phyloP scores from a whole-genome alignment of 1,140 invertebrate genomes.

The Drosophila mayri region DNA sequence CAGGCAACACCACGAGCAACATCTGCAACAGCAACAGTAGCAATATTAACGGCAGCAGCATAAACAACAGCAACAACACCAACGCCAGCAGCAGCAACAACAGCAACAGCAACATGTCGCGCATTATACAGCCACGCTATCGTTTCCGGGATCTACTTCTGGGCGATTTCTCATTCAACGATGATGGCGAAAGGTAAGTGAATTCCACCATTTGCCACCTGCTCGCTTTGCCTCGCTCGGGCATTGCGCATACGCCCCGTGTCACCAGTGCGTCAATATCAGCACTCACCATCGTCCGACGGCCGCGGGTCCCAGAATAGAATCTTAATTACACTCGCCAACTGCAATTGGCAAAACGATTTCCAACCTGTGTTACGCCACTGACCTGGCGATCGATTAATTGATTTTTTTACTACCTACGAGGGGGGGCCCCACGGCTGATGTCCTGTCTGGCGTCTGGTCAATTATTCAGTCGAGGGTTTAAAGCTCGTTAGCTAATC shows the following conservation, averaged over 20 bases:
- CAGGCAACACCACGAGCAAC: constrained; percentile 31
- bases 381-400: constrained; percentile 59
- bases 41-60: constrained; percentile 18
- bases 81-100: constrained; percentile 24
- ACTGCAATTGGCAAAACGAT: constrained; percentile 53
- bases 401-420: constrained; percentile 54
- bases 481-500: constrained; percentile 38
- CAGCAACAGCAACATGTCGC: constrained; percentile 72
- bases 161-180: constrained; percentile 91
- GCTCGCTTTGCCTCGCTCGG: neutral
- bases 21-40: constrained; percentile 36
- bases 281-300: neutral
- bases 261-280: constrained; percentile 17
- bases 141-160: constrained; percentile 91
- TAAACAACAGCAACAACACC: constrained; percentile 19
- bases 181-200: constrained; percentile 87
- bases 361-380: constrained; percentile 30
- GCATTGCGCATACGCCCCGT: constrained; percentile 59
- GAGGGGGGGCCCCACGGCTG: neutral
- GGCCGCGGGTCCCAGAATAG: constrained; percentile 18
- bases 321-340: constrained; percentile 65
- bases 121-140: constrained; percentile 86
- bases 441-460: constrained; percentile 20
- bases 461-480: constrained; percentile 46
- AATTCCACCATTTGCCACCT: constrained; percentile 29